These are phyloP conservation scores for Saturnia pavonia DNA, from an alignment of 2,888 invertebrate genomes.

Conservation along the genomic window DNA sequence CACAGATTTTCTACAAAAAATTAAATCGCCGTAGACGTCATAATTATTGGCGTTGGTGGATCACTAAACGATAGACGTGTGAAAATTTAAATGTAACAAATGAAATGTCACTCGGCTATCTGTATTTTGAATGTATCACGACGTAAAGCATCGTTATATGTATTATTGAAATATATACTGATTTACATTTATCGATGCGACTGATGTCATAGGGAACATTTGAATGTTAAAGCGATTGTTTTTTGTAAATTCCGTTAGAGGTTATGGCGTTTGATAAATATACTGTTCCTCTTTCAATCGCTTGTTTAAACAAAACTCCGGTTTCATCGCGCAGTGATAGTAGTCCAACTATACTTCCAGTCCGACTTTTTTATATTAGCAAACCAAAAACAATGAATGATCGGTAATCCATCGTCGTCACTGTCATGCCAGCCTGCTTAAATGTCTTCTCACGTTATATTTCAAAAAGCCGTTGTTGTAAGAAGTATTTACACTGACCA, in stretches of 20 bases:
- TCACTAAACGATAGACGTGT: conserved; percentile 1
- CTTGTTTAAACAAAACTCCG: too few species aligned
- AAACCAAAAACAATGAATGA: too few species aligned
- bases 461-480: too few species aligned
- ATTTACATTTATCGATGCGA: conserved; percentile 50
- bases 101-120: conserved; percentile 26
- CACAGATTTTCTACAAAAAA: too few species aligned
- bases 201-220: conserved; percentile 56
- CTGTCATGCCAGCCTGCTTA: too few species aligned
- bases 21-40: too few species aligned
- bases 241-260: conserved; percentile 15
- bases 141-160: conserved; percentile 21
- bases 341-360: too few species aligned
- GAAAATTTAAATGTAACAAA: conserved; percentile 23
- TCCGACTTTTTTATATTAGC: too few species aligned
- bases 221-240: conserved; percentile 17
- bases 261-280: not conserved
- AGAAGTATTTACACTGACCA: too few species aligned
- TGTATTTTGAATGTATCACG: conserved; percentile 31
- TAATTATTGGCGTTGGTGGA: not conserved
- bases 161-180: conserved; percentile 38
- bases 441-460: too few species aligned
- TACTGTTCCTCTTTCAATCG: not conserved
- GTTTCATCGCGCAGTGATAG: too few species aligned
- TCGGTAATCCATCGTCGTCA: too few species aligned